Conservation (phyloP, 2,797 vertebrate genomes). For the Enteromius argenteus region DNA sequence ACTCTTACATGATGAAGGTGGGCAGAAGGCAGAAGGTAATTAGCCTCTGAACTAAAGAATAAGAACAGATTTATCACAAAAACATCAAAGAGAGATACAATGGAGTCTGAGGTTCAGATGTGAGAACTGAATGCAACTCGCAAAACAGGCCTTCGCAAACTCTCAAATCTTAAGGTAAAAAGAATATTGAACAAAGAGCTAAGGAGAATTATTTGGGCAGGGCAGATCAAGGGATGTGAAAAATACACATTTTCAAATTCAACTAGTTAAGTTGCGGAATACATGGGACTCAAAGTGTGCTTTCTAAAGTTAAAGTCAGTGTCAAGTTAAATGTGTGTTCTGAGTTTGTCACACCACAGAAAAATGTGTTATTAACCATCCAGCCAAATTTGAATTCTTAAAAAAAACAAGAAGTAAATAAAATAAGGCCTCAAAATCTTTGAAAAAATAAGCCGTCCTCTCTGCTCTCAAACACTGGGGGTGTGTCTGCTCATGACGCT, state of each 20-base stretch:
- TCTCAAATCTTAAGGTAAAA: not conserved
- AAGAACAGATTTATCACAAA: conserved; percentile 37
- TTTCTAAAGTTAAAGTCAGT: not conserved
- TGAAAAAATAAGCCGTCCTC: no score
- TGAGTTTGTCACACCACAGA: not conserved
- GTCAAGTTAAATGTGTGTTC: no score
- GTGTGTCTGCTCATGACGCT: no score
- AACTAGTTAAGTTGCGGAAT: not conserved
- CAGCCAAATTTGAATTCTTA: no score
- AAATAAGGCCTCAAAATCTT: no score
- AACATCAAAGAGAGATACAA: conserved; percentile 50
- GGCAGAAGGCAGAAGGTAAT: conserved; percentile 43
- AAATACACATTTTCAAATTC: not conserved
- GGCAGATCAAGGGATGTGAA: not conserved
- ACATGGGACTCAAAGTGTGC: not conserved
- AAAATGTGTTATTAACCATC: no score
- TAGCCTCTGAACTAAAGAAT: conserved; percentile 52
- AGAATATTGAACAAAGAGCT: not conserved
- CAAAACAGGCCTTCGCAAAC: not conserved
- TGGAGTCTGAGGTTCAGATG: not conserved
- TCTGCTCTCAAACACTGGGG: no score
- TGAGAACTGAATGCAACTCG: not conserved
- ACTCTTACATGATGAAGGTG: conserved; percentile 20
- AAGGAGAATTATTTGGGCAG: not conserved
- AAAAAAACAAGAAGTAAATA: no score